phyloP scores from a whole-genome alignment of 2,797 vertebrate species.

The Linurgus olivaceus region DNA sequence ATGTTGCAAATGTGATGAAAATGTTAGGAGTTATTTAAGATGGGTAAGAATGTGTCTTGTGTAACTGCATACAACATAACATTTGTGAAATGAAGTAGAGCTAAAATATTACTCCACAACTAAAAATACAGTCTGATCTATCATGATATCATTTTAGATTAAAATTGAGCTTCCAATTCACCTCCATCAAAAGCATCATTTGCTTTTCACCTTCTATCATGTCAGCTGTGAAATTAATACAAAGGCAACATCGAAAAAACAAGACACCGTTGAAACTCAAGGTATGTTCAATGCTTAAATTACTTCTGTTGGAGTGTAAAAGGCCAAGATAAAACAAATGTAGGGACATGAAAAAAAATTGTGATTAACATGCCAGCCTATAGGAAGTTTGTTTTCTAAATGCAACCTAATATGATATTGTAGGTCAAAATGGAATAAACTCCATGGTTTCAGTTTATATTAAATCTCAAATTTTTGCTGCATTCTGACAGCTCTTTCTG shows the following conservation, averaged over 20 bases:
- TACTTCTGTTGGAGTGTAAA: neutral
- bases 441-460: neutral
- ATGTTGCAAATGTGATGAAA: conserved; percentile 18
- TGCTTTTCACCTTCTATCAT: conserved; percentile 96
- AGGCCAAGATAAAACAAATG: neutral
- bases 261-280: conserved; percentile 88
- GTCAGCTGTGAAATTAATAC: conserved; percentile 96
- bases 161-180: conserved; percentile 96
- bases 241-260: conserved; percentile 91
- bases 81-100: conserved; percentile 10
- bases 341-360: neutral
- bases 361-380: neutral
- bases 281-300: conserved; percentile 75
- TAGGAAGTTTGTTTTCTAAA: neutral
- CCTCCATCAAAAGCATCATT: conserved; percentile 92
- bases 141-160: conserved; percentile 79
- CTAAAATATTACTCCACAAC: neutral
- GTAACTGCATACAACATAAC: neutral
- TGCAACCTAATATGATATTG: neutral
- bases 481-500: neutral
- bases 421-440: neutral
- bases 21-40: neutral
- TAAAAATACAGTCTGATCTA: conserved; percentile 47
- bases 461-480: neutral
- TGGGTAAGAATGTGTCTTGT: neutral